Conservation (phyloP, 2,888 invertebrate species). For the Synergus gifuensis region DNA sequence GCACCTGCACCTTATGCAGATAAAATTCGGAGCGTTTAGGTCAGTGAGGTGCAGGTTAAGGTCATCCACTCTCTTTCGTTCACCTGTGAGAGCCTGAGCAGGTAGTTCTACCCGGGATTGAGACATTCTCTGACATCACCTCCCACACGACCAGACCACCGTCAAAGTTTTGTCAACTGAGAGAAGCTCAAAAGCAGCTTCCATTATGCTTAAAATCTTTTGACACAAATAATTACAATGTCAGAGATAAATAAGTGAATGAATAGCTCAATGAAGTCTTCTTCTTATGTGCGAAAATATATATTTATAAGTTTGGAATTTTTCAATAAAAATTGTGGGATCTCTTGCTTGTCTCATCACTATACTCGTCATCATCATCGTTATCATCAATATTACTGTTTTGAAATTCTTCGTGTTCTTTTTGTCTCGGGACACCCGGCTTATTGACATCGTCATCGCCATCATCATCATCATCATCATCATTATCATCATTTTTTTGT, state of each 20-base stretch:
- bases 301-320: no score
- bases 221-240: neutral
- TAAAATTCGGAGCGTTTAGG: slow-evolving; percentile 62
- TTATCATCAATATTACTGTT: neutral
- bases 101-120: slow-evolving; percentile 68
- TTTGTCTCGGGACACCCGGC: neutral
- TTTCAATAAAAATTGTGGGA: no score
- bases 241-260: neutral
- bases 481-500: neutral
- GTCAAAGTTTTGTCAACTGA: slow-evolving; percentile 63
- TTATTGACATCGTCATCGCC: neutral
- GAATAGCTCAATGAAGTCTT: neutral
- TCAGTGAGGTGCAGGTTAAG: slow-evolving; percentile 62
- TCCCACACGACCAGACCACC: slow-evolving; percentile 67
- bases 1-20: slow-evolving; percentile 76
- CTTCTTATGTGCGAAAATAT: no score
- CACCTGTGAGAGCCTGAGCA: slow-evolving; percentile 58
- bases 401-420: neutral
- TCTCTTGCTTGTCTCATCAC: neutral
- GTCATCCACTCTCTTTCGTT: slow-evolving; percentile 58
- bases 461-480: neutral
- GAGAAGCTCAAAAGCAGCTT: neutral
- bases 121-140: slow-evolving; percentile 66
- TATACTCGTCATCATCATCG: neutral
- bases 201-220: neutral